Conservation (phyloP, 2,113 vertebrate genomes). For the Chascanopsetta lugubris region DNA sequence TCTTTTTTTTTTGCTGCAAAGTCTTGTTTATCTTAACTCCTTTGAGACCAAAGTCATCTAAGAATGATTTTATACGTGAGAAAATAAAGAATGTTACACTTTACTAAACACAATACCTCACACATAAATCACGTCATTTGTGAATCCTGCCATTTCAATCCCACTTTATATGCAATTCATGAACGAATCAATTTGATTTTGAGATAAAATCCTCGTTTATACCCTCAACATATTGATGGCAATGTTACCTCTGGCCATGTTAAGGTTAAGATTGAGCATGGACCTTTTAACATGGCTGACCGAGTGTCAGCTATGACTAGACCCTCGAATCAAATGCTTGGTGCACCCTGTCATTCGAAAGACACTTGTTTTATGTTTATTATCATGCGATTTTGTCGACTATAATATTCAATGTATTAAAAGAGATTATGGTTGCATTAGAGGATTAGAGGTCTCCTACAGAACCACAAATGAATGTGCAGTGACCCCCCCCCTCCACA, state of each 20-base stretch:
- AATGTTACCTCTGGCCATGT: slow-evolving; percentile 21
- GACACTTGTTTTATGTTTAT: slow-evolving; percentile 63
- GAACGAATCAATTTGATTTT: slow-evolving; percentile 11
- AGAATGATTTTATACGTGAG: slow-evolving; percentile 28
- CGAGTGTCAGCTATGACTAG: slow-evolving; percentile 48
- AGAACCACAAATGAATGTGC: slow-evolving; percentile 51
- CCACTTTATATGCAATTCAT: background rate
- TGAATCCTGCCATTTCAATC: slow-evolving; percentile 5
- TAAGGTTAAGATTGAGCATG: slow-evolving; percentile 42
- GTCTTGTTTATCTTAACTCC: slow-evolving; percentile 51
- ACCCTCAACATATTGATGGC: background rate
- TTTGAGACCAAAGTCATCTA: slow-evolving; percentile 35
- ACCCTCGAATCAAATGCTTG: slow-evolving; percentile 44
- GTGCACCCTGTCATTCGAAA: slow-evolving; percentile 46
- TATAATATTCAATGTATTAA: slow-evolving; percentile 64
- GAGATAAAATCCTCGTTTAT: slow-evolving; percentile 20
- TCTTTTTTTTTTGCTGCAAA: slow-evolving; percentile 24
- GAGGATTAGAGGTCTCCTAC: slow-evolving; percentile 65
- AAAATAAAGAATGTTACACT: slow-evolving; percentile 31
- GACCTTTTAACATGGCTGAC: slow-evolving; percentile 51
- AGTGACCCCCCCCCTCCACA: slow-evolving; percentile 23
- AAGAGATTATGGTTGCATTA: slow-evolving; percentile 69
- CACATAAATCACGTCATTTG: background rate
- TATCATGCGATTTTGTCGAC: slow-evolving; percentile 62
- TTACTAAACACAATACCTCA: slow-evolving; percentile 7